Conservation (phyloP, 2,797 vertebrate genomes). For the Syngnathus rostellatus region DNA sequence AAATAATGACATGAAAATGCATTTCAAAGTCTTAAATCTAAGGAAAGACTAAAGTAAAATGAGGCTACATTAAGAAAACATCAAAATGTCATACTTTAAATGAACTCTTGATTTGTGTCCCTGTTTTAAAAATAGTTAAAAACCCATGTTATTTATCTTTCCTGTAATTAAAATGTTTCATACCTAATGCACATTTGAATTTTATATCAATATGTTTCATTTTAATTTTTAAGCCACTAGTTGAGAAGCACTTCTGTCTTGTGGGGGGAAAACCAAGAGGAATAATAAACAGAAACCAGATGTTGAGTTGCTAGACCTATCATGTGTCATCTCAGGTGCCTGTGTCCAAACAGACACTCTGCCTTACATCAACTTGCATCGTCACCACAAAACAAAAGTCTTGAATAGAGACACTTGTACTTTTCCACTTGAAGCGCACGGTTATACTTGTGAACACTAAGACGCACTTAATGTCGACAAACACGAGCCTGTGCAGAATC, state of each 20-base stretch:
- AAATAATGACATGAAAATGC: too few species aligned
- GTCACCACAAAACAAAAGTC: not conserved
- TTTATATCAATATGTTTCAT: not conserved
- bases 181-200: too few species aligned
- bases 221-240: not conserved
- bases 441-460: constrained; percentile 61
- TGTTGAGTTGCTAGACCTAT: not conserved
- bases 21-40: too few species aligned
- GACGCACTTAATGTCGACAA: constrained; percentile 30
- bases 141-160: too few species aligned
- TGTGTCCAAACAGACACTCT: not conserved
- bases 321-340: constrained; percentile 8
- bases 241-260: not conserved
- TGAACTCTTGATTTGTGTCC: too few species aligned
- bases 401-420: not conserved
- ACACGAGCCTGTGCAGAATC: constrained; percentile 10
- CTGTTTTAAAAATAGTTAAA: too few species aligned
- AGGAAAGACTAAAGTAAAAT: too few species aligned
- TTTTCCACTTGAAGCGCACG: constrained; percentile 38
- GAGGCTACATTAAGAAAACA: not conserved
- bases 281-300: not conserved
- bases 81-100: not conserved
- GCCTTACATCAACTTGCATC: constrained; percentile 2
- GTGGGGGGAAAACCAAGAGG: not conserved
- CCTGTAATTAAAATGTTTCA: not conserved